Percentiles rank a stretch among this genome's conserved stretches.
phyloP scores from a whole-genome alignment of 1,140 invertebrate species.

The Anastrepha obliqua region DNA sequence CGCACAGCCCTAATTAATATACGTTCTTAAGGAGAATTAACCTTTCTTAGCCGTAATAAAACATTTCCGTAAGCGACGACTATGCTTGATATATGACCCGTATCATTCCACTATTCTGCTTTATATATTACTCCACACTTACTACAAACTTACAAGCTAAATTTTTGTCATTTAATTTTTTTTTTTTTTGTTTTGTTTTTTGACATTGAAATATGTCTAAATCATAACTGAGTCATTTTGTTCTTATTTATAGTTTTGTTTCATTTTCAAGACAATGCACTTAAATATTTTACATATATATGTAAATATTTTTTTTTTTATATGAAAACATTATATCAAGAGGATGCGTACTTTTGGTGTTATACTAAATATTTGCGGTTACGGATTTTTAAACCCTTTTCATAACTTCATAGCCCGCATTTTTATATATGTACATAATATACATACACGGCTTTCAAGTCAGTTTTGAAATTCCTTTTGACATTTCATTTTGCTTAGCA shows the following conservation, averaged over 20 bases:
- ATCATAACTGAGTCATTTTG: slow-evolving; percentile 42
- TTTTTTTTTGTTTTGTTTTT: not conserved
- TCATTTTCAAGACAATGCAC: not conserved
- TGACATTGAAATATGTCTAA: slow-evolving; percentile 8
- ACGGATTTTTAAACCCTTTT: not conserved
- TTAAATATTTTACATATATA: not conserved
- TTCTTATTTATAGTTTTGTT: not conserved
- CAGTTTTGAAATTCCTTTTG: not conserved
- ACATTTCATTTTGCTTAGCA: not conserved
- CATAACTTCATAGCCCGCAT: not conserved
- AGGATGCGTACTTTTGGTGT: not conserved
- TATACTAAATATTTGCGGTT: not conserved
- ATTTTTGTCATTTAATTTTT: too few species aligned
- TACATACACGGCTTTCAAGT: not conserved
- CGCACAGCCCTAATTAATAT: too few species aligned
- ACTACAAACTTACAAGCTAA: slow-evolving; percentile 44
- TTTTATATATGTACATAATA: not conserved
- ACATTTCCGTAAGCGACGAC: not conserved
- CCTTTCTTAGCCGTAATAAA: not conserved
- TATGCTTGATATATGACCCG: not conserved
- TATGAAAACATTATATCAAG: slow-evolving; percentile 33
- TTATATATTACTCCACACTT: slow-evolving; percentile 8
- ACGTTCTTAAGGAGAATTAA: not conserved
- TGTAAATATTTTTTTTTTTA: not conserved
- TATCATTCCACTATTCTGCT: not conserved